Evolutionary conservation across 2,888 invertebrate species (phyloP), one percentile per base, ranked within the genome.

Genomic region (Melanotus villosus): DNA sequence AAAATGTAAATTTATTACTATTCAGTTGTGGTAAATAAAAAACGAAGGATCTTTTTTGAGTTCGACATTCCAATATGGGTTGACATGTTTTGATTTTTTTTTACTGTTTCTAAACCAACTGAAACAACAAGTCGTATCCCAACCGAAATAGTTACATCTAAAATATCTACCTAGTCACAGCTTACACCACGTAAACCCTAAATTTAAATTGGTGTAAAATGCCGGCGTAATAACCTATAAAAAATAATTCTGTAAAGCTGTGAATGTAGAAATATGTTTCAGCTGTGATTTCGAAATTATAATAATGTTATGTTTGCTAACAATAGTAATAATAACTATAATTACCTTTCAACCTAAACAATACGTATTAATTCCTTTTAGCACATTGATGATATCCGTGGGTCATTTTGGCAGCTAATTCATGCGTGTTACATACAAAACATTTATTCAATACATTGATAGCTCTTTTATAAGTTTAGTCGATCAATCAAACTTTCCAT

Each of bases 391-490:
- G 78, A 77, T 78, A 78, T 76, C 75, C 73, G 68, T 72, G 74
- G 77, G 77, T 77, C 77, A 78, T 79, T 80, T 80, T 80, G 79
- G 76, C 78, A 77, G 79, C 76, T 77, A 78, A 80, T 80, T 80
- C 80, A 78, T 77, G 81, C 80, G 78, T 80, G 76, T 73, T 74
- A 71, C 76, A 71, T 73, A 78, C 79, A 80, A 80, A 80, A 81
- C 80, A 80, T 79, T 80, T 78, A 81, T 80, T 80, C 78, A 81
- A 80, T 81, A 80, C 79, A 73, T 77, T 79, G 80, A 81, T 79
- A 78, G 81, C 80, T 80, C 81, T 80, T 81, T 82, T 80, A 81
- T 80, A 77, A 71, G 75, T 70, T 71, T 66, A 76, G 78, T 78
- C 78, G 79, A 81, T 82, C 82, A 80, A 81, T 82, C 81, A 81